Percentiles rank a stretch among this genome's conserved stretches.
phyloP scores from a whole-genome alignment of 2,797 vertebrate species.

The Falco biarmicus region DNA sequence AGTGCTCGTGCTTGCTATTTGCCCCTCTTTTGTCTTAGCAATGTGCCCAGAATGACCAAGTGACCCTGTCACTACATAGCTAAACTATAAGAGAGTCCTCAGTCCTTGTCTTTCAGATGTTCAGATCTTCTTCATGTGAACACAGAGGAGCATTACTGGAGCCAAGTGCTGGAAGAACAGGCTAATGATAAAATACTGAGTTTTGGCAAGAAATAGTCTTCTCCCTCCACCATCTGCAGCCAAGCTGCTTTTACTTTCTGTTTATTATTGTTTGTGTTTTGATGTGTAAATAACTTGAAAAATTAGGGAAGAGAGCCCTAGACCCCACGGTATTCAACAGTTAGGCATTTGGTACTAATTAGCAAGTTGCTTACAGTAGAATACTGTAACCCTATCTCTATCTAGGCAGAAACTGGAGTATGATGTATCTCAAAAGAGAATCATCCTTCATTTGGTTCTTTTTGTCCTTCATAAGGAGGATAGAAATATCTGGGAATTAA shows the following conservation, averaged over 20 bases:
- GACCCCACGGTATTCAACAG: background rate
- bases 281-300: conserved; percentile 17
- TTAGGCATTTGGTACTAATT: background rate
- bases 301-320: background rate
- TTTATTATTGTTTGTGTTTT: conserved; percentile 49
- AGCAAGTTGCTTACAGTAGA: background rate
- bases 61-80: background rate
- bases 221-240: background rate
- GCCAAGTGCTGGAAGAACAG: background rate
- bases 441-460: background rate
- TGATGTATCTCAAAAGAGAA: background rate
- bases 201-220: background rate
- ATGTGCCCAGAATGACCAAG: background rate
- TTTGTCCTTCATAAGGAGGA: background rate
- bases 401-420: background rate
- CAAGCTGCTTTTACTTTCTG: conserved; percentile 38
- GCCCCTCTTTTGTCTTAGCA: background rate
- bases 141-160: background rate
- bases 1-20: background rate
- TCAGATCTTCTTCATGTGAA: background rate
- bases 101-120: background rate
- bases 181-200: background rate
- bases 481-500: background rate
- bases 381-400: background rate
- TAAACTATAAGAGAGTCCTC: background rate